Conservation (phyloP, 2,888 invertebrate genomes). For the Drosophila meridionalis region DNA sequence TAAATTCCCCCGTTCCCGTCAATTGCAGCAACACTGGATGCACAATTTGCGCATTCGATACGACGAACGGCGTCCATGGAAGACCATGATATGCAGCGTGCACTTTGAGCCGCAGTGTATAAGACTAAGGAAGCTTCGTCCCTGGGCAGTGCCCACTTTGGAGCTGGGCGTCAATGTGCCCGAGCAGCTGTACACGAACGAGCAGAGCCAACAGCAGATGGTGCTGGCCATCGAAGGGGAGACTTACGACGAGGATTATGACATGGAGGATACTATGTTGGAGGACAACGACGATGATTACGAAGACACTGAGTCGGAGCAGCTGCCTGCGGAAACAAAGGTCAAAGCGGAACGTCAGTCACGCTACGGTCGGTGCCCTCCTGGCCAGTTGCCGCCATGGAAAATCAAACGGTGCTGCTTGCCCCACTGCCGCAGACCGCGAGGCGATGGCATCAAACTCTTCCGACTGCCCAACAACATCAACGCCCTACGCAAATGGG, state of each 20-base stretch:
- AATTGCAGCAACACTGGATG: conserved; percentile 67
- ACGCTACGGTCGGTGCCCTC: conserved; percentile 32
- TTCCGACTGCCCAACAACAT: conserved; percentile 76
- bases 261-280: conserved; percentile 24
- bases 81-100: conserved; percentile 71
- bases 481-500: conserved; percentile 60
- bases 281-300: conserved; percentile 37
- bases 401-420: conserved; percentile 75
- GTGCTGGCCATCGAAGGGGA: conserved; percentile 36
- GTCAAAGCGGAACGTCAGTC: conserved; percentile 48
- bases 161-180: conserved; percentile 75
- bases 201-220: conserved; percentile 48
- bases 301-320: conserved; percentile 19
- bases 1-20: conserved; percentile 65
- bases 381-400: conserved; percentile 46
- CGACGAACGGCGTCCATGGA: conserved; percentile 71
- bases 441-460: conserved; percentile 77
- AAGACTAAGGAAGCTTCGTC: conserved; percentile 64
- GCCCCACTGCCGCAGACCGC: conserved; percentile 78
- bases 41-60: conserved; percentile 68
- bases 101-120: conserved; percentile 69
- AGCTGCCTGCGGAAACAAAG: not conserved
- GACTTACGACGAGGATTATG: conserved; percentile 43
- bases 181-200: conserved; percentile 54
- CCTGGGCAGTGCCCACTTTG: conserved; percentile 81